Conservation (phyloP, 2,113 vertebrate genomes). For the Paratilapia polleni region DNA sequence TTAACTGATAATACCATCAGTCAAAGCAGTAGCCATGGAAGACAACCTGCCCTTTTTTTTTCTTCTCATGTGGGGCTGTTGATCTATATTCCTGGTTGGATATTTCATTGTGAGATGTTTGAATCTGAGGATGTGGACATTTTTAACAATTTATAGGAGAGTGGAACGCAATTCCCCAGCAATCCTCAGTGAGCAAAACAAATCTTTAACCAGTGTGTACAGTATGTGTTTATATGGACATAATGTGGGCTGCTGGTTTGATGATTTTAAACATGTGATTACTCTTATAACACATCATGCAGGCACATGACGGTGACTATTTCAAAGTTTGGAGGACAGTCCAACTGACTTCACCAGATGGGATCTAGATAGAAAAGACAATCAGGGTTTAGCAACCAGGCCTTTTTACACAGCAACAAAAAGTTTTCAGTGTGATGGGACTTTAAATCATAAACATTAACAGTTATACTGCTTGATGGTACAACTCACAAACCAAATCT, state of each 20-base stretch:
- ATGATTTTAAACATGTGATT: no score
- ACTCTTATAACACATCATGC: not conserved
- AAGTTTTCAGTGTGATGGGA: not conserved
- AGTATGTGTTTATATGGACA: no score
- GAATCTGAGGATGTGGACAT: not conserved
- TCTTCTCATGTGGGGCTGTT: not conserved
- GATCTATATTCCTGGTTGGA: not conserved
- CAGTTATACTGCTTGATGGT: not conserved
- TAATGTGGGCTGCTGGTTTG: no score
- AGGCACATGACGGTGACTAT: not conserved
- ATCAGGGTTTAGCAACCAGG: not conserved
- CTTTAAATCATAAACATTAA: not conserved
- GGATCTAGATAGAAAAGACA: not conserved
- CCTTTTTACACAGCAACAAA: not conserved
- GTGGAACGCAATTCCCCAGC: no score
- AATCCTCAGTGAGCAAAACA: no score
- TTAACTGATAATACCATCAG: not conserved
- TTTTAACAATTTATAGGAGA: not conserved
- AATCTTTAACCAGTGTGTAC: no score
- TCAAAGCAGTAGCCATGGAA: not conserved
- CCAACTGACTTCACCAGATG: not conserved
- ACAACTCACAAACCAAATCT: not conserved
- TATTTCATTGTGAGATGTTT: not conserved
- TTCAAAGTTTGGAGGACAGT: not conserved
- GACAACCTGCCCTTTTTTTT: not conserved